Conservation (phyloP, 2,113 vertebrate species). For the Dicaeum eximium region DNA sequence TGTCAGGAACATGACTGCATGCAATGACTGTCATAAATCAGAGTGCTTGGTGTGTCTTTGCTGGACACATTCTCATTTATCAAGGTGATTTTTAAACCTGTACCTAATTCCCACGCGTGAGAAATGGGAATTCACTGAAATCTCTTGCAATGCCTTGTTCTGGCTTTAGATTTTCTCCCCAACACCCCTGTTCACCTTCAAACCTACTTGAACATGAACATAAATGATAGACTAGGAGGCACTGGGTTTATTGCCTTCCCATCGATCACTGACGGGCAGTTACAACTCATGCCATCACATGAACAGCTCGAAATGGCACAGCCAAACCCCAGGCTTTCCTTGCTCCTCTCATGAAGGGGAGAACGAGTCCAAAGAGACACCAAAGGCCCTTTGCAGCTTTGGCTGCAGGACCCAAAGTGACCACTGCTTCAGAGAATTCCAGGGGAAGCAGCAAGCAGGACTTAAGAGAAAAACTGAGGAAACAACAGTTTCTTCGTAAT, state of each 20-base stretch:
- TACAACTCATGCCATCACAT: not conserved
- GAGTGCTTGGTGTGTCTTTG: constrained; percentile 5
- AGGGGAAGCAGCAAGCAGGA: not conserved
- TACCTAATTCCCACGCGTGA: not conserved
- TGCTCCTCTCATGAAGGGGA: not conserved
- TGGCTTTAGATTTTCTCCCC: constrained; percentile 12
- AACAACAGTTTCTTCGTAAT: constrained; percentile 51
- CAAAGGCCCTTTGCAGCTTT: not conserved
- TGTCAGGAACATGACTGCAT: not conserved
- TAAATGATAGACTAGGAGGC: not conserved
- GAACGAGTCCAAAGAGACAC: not conserved
- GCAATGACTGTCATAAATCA: constrained; percentile 43
- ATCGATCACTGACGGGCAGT: not conserved
- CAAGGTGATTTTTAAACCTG: constrained; percentile 37
- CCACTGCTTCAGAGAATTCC: not conserved
- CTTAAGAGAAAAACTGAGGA: constrained; percentile 4
- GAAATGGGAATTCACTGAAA: constrained; percentile 24
- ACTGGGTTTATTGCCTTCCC: not conserved
- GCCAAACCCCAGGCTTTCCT: not conserved
- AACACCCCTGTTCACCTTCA: constrained; percentile 37
- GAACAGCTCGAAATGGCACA: not conserved
- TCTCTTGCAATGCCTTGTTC: not conserved
- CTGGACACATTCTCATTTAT: constrained; percentile 17
- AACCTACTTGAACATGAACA: not conserved
- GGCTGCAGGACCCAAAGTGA: not conserved